Conservation (phyloP, 2,888 invertebrate species). For the Teinopalpus imperialis region DNA sequence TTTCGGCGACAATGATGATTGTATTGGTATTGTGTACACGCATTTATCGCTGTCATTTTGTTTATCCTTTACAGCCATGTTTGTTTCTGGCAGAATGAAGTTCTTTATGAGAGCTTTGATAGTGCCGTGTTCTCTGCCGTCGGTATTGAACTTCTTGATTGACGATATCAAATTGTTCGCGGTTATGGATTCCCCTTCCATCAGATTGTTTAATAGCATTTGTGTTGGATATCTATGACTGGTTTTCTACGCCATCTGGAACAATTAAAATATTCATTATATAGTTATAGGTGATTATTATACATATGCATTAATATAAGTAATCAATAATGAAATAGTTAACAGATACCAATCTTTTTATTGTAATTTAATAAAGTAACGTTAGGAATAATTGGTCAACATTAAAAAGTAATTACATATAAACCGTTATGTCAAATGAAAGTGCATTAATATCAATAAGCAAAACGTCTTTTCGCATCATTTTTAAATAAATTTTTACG, state of each 20-base stretch:
- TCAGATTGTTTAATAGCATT: constrained; percentile 65
- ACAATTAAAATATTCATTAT: constrained; percentile 43
- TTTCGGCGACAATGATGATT: constrained; percentile 48
- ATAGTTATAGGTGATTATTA: constrained; percentile 31
- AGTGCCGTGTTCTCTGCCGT: constrained; percentile 61
- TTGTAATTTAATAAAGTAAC: too few species aligned
- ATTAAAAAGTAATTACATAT: too few species aligned
- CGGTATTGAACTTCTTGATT: constrained; percentile 57
- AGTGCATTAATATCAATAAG: constrained; percentile 7
- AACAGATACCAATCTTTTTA: background rate
- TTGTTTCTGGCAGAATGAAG: constrained; percentile 62
- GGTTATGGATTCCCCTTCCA: constrained; percentile 67
- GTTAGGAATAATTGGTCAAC: too few species aligned
- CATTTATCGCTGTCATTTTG: constrained; percentile 56
- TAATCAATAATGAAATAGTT: constrained; percentile 30
- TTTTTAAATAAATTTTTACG: constrained; percentile 15
- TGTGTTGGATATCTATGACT: constrained; percentile 55
- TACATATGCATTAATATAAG: constrained; percentile 3
- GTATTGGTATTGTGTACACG: constrained; percentile 64
- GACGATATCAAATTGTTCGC: constrained; percentile 63
- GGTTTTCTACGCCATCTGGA: constrained; percentile 75
- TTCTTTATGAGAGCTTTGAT: constrained; percentile 67
- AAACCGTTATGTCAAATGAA: constrained; percentile 17
- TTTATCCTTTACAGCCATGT: constrained; percentile 73
- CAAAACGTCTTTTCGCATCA: constrained; percentile 8